Evolutionary conservation across 2,888 invertebrate genomes (phyloP).

Genomic region (Sympetrum striolatum): DNA sequence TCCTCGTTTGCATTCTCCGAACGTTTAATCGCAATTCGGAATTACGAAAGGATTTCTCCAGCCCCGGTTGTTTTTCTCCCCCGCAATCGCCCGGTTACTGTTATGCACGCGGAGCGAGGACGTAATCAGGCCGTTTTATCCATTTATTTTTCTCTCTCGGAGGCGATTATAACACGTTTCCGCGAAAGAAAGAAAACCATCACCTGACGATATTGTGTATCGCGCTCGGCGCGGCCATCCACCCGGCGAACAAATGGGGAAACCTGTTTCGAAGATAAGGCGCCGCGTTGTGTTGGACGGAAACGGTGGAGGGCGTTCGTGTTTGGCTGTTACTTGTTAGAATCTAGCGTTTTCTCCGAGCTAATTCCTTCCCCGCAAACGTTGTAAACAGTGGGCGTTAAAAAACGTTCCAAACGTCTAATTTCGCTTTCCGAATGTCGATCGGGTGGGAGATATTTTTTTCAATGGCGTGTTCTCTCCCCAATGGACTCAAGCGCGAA

Average conservation of each 20-base stretch:
- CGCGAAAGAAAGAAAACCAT: background rate
- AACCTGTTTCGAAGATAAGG: conserved; percentile 17
- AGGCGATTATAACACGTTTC: background rate
- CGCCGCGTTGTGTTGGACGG: background rate
- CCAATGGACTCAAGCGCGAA: background rate
- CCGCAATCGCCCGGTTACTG: background rate
- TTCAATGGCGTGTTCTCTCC: background rate
- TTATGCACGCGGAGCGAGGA: background rate
- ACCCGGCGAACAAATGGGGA: conserved; percentile 1
- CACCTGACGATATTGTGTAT: conserved; percentile 4
- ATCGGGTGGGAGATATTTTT: background rate
- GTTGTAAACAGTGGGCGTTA: background rate
- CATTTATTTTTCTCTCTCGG: background rate
- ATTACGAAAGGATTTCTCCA: no score
- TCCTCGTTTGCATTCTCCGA: no score
- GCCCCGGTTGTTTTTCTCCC: no score
- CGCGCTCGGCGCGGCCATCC: background rate
- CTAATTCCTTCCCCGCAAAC: background rate
- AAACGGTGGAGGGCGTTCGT: background rate
- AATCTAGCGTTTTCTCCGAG: background rate
- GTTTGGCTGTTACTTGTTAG: background rate
- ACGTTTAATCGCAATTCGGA: no score
- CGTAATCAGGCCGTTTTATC: background rate
- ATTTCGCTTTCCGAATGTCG: background rate
- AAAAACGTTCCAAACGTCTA: background rate